These are phyloP conservation scores for Staurois parvus DNA, from an alignment of 2,797 vertebrate species.

Conservation along the genomic window DNA sequence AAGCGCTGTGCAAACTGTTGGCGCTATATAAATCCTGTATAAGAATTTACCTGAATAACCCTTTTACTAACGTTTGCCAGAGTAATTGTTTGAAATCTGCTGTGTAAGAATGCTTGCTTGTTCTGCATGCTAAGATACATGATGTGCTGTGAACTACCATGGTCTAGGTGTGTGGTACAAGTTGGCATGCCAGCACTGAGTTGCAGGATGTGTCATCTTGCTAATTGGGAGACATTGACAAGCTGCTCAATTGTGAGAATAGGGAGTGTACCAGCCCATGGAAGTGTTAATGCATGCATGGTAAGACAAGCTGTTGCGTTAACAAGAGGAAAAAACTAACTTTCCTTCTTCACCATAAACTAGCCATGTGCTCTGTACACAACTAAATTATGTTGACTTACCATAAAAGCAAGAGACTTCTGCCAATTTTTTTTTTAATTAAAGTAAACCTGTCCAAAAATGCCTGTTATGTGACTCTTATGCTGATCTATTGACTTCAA, in stretches of 20 bases:
- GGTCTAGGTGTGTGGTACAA: background rate
- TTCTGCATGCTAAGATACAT: background rate
- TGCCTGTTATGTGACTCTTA: too few relatives aligned
- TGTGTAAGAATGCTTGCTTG: background rate
- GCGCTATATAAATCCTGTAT: too few relatives aligned
- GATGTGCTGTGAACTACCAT: conserved; percentile 24
- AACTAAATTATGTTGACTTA: too few relatives aligned
- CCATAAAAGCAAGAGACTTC: too few relatives aligned
- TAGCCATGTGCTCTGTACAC: too few relatives aligned
- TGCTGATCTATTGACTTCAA: too few relatives aligned
- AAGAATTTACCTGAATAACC: too few relatives aligned
- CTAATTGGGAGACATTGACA: conserved; percentile 4
- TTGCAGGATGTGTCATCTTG: conserved; percentile 30
- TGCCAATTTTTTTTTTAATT: too few relatives aligned
- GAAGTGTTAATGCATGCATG: conserved; percentile 1
- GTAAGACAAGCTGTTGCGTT: conserved; percentile 31
- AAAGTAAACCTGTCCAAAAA: too few relatives aligned
- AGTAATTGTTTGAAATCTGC: conserved; percentile 3
- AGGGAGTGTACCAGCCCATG: background rate
- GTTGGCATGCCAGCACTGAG: background rate
- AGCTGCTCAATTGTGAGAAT: conserved; percentile 4
- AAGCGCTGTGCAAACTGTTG: too few relatives aligned
- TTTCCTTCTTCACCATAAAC: background rate
- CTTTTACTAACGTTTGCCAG: too few relatives aligned
- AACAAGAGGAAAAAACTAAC: conserved; percentile 1